Percentiles rank a stretch among this genome's conserved stretches.
phyloP scores from a whole-genome alignment of 2,888 invertebrate species.

The Pandemis cinnamomeana region DNA sequence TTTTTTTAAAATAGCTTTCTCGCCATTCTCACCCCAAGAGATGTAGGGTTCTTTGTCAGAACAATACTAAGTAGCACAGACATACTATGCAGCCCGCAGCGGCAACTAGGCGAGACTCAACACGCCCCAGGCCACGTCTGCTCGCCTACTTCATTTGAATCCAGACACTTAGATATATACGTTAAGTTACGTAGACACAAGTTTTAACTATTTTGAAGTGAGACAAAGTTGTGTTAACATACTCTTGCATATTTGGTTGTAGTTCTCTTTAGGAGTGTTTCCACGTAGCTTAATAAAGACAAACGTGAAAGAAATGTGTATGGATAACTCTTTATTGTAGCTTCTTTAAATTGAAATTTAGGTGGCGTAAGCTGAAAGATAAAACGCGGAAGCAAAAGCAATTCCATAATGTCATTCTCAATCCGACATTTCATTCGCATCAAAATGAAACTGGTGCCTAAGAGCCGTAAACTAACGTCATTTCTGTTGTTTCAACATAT shows the following conservation, averaged over 20 bases:
- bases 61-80: constrained; percentile 51
- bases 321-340: too few relatives aligned
- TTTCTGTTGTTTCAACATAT: constrained; percentile 62
- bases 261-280: constrained; percentile 28
- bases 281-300: background rate
- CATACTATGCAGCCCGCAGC: constrained; percentile 46
- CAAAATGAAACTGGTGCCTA: constrained; percentile 50
- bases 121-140: constrained; percentile 53
- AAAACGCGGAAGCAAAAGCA: background rate
- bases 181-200: constrained; percentile 16
- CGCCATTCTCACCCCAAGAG: constrained; percentile 13
- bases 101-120: constrained; percentile 51
- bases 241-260: constrained; percentile 23
- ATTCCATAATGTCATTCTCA: background rate
- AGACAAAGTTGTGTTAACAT: constrained; percentile 33
- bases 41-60: constrained; percentile 46
- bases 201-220: constrained; percentile 12
- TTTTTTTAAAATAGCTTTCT: constrained; percentile 30
- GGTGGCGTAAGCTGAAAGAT: background rate
- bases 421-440: constrained; percentile 43
- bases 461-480: constrained; percentile 51
- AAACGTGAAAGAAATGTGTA: background rate
- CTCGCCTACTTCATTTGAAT: constrained; percentile 58
- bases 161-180: constrained; percentile 41
- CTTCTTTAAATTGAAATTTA: background rate